Base-by-base conservation (phyloP, 2,797 vertebrate species). In the Gobionotothen gibberifrons region DNA sequence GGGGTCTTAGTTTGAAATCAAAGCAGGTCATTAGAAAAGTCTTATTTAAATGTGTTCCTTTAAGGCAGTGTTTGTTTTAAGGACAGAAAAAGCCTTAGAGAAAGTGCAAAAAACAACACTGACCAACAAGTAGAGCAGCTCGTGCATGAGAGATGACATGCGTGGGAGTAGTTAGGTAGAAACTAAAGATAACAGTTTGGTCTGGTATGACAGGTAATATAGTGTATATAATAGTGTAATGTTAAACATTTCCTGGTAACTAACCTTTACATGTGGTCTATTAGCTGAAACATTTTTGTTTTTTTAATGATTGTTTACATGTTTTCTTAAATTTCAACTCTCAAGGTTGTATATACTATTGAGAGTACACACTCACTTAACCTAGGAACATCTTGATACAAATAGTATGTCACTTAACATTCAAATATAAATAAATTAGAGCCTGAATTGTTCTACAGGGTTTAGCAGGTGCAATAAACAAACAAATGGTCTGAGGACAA, bases 401-500 rank as follows among this genome's bases (percentile, higher is more conserved):
- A 15, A 43, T 48, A 39, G 26, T 63, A 5, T 54, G 3, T 57
- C 15, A 53, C 17, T 46, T 17, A n/a, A 1, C 12, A 3, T 15
- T 59, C 26, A 26, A 26, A 26, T 36, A 36, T 78, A 36, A 57
- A 86, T 52, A 52, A 62, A 58, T 36, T 36, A 36, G 32, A 36
- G 32, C 32, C 8, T 36, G 32, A 2, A 36, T 36, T 9, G 32
- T 9, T 9, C 8, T 36, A 9, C 32, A 9, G 7, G 32, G 32
- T 36, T 6, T 36, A 58, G 74, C 87, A 74, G 60, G 21, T 44
- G 67, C 13, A 0, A 29, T 44, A 61, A 83, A 83, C 16, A 85
- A 83, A 83, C 82, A 82, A 85, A 85, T 69, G 59, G 85, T 69
- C 43, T 78, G 78, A 76, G 8, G 58, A 55, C 74, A 74, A 72